Conservation (phyloP, 1,140 invertebrate species). For the Lethrus apterus region DNA sequence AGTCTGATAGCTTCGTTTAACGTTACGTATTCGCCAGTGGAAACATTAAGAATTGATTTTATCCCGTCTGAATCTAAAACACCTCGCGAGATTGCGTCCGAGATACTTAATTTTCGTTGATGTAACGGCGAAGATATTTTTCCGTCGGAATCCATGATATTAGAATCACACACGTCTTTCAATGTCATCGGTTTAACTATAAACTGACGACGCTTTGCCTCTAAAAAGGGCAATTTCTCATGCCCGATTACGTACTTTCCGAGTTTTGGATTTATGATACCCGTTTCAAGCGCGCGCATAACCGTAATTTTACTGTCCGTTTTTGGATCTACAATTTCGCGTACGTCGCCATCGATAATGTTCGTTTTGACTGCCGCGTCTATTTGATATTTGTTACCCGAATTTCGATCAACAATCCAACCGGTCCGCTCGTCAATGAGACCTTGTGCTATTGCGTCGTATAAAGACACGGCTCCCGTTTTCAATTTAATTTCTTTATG, state of each 20-base stretch:
- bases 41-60: slow-evolving; percentile 77
- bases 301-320: slow-evolving; percentile 74
- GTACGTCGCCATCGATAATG: slow-evolving; percentile 64
- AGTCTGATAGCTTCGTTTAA: slow-evolving; percentile 73
- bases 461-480: slow-evolving; percentile 65
- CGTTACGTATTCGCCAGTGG: slow-evolving; percentile 70
- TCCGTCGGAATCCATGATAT: slow-evolving; percentile 70
- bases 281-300: slow-evolving; percentile 64
- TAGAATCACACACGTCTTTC: slow-evolving; percentile 76
- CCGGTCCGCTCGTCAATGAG: slow-evolving; percentile 68
- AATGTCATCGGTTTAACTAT: slow-evolving; percentile 85
- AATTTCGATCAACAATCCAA: slow-evolving; percentile 74
- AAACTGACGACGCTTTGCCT: slow-evolving; percentile 69
- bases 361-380: slow-evolving; percentile 71
- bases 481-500: slow-evolving; percentile 64
- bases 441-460: slow-evolving; percentile 73
- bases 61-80: slow-evolving; percentile 74
- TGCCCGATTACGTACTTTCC: slow-evolving; percentile 77
- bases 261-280: slow-evolving; percentile 69
- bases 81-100: slow-evolving; percentile 77
- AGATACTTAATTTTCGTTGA: slow-evolving; percentile 64
- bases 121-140: slow-evolving; percentile 74
- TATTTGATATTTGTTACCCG: slow-evolving; percentile 70
- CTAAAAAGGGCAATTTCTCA: slow-evolving; percentile 67
- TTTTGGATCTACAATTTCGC: slow-evolving; percentile 75